Conservation (phyloP, 1,140 invertebrate genomes). For the Halyomorpha halys region DNA sequence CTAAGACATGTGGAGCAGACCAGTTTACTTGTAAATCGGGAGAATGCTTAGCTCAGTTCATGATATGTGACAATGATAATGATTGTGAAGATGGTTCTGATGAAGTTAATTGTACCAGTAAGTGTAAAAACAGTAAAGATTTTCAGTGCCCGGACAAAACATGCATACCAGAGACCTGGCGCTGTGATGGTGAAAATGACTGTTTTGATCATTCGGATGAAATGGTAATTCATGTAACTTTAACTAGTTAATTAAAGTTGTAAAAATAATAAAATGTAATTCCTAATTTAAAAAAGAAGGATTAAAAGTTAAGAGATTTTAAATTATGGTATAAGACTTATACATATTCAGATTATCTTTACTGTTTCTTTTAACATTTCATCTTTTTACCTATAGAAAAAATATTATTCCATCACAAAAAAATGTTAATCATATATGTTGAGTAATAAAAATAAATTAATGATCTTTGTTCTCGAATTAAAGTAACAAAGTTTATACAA, state of each 20-base stretch:
- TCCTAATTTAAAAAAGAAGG: no score
- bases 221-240: slow-evolving; percentile 29
- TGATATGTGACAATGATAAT: slow-evolving; percentile 44
- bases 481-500: no score
- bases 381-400: no score
- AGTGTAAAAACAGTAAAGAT: slow-evolving; percentile 40
- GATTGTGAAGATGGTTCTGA: slow-evolving; percentile 50
- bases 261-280: neutral
- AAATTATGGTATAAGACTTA: slow-evolving; percentile 82
- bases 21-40: slow-evolving; percentile 41
- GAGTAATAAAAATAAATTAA: no score
- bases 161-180: slow-evolving; percentile 42
- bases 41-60: slow-evolving; percentile 41
- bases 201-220: slow-evolving; percentile 59
- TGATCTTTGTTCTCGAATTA: no score
- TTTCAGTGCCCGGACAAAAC: slow-evolving; percentile 43
- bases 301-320: slow-evolving; percentile 22
- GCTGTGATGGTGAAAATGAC: slow-evolving; percentile 38
- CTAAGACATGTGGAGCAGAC: slow-evolving; percentile 35
- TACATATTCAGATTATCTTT: slow-evolving; percentile 36
- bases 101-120: slow-evolving; percentile 38
- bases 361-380: no score
- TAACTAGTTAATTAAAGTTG: neutral
- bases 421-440: no score
- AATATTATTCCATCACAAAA: no score